Evolutionary conservation across 64 coral and sea anemone species (phyloP), one percentile per base, ranked within the genome.

Genomic region (Cladopsammia gracilis): DNA sequence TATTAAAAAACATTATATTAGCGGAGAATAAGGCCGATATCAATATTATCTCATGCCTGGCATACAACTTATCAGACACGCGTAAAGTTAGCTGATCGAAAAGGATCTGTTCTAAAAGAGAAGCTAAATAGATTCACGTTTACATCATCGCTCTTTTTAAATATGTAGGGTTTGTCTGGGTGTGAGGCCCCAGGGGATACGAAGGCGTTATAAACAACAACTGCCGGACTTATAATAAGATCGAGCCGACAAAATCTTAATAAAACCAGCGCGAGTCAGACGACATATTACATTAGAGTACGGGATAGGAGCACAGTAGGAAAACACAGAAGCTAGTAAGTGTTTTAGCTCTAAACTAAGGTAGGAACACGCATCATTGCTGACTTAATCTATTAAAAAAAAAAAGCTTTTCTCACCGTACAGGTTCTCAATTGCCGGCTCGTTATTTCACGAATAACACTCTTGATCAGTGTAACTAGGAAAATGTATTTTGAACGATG

Each of bases 131-230:
- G 51, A 79, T 58, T n/a, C 9, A 7, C 4, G 25, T 43, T 42
- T 53, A 5, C 54, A 79, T 79, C 77, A 60, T 42, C 10, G 14
- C 77, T 79, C 56, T 59, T 79, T 79, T 59, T 60, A 79, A 79
- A 46, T 13, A 66, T 67, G 80, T 64, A 24, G 19, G 42, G 44
- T 84, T 66, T 67, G 58, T 67, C 58, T 84, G 80, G 80, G 80
- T 67, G 80, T 84, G 80, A 66, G 25, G 8, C 67, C 80, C 80
- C 80, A 62, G 24, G 80, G 80, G 61, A 84, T 22, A 45, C 42
- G 16, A 84, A 84, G 78, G 80, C 61, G 61, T 62, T 64, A 68
- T 23, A 67, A 44, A 24, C 4, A 84, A 84, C 42, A 10, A 64
- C 3, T 51, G 34, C n/a, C 10, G 18, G 43, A 5, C 43, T 79